phyloP scores from a whole-genome alignment of 1,140 invertebrate species.

The Eueides isabella region DNA sequence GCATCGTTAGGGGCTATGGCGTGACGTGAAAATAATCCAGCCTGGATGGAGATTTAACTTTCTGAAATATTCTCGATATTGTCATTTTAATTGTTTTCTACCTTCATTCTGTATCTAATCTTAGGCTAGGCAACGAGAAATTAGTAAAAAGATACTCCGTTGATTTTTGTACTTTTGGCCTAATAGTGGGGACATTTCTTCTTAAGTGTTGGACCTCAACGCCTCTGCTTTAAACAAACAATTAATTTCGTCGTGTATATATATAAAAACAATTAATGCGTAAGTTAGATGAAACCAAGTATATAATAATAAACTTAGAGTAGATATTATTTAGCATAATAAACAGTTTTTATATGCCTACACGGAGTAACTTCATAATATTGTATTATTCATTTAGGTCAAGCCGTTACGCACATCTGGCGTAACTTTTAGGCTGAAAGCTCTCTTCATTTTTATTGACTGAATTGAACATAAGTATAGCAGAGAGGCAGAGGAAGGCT shows the following conservation, averaged over 20 bases:
- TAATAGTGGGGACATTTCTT: not conserved
- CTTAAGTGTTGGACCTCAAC: not conserved
- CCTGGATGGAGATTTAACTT: not conserved
- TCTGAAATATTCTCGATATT: not conserved
- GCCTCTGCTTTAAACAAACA: too few species aligned
- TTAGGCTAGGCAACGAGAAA: not conserved
- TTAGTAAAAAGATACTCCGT: not conserved
- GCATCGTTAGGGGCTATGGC: slow-evolving; percentile 31
- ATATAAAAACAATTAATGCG: too few species aligned
- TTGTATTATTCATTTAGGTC: not conserved
- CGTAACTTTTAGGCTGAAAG: not conserved
- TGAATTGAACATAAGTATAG: too few species aligned
- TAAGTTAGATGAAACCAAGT: too few species aligned
- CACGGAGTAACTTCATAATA: not conserved
- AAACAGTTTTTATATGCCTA: not conserved
- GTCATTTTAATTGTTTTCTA: not conserved
- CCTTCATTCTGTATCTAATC: not conserved
- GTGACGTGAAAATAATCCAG: slow-evolving; percentile 19
- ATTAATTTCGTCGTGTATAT: too few species aligned
- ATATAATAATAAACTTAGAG: too few species aligned
- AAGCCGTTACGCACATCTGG: not conserved
- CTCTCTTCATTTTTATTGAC: too few species aligned
- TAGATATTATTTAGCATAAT: too few species aligned
- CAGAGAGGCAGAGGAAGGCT: too few species aligned
- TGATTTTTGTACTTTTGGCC: too few species aligned